Conservation (phyloP, 2,888 invertebrate species). For the Shargacucullia verbasci region DNA sequence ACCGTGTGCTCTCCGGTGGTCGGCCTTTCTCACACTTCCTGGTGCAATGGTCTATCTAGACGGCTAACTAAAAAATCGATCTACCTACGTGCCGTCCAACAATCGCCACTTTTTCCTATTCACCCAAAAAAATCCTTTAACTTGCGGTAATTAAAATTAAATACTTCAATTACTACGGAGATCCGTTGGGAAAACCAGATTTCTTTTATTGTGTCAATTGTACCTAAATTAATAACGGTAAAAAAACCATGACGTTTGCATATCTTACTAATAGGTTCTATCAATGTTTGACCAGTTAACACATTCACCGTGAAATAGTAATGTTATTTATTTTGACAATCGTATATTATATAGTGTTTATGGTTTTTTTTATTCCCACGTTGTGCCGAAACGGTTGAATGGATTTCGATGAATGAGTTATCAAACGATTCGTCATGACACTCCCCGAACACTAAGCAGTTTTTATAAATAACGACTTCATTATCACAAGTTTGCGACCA, state of each 20-base stretch:
- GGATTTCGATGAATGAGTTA: constrained; percentile 52
- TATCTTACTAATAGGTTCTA: constrained; percentile 29
- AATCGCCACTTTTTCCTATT: constrained; percentile 46
- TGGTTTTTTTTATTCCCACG: constrained; percentile 47
- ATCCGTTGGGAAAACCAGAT: constrained; percentile 25
- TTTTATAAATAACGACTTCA: constrained; percentile 27
- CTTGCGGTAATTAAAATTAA: constrained; percentile 53
- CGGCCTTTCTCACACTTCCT: constrained; percentile 50
- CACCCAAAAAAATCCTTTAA: constrained; percentile 44
- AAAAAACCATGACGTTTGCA: constrained; percentile 35
- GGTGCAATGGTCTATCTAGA: constrained; percentile 60
- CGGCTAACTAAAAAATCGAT: constrained; percentile 50
- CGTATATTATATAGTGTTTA: constrained; percentile 20
- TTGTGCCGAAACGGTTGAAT: constrained; percentile 45
- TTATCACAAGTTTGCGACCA: constrained; percentile 26
- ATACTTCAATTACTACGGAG: constrained; percentile 37
- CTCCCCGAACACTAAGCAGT: constrained; percentile 24
- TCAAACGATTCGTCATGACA: constrained; percentile 52
- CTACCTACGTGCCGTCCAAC: constrained; percentile 48
- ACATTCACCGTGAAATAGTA: constrained; percentile 46
- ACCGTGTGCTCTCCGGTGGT: constrained; percentile 19
- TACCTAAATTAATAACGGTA: constrained; percentile 50
- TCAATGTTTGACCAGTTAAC: constrained; percentile 49
- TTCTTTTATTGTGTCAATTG: constrained; percentile 40
- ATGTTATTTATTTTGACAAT: constrained; percentile 35